A percentile compares a stretch with the other conserved stretches of the same genome.
Conservation (phyloP, 2,888 invertebrate species). For the Rhagonycha fulva region DNA sequence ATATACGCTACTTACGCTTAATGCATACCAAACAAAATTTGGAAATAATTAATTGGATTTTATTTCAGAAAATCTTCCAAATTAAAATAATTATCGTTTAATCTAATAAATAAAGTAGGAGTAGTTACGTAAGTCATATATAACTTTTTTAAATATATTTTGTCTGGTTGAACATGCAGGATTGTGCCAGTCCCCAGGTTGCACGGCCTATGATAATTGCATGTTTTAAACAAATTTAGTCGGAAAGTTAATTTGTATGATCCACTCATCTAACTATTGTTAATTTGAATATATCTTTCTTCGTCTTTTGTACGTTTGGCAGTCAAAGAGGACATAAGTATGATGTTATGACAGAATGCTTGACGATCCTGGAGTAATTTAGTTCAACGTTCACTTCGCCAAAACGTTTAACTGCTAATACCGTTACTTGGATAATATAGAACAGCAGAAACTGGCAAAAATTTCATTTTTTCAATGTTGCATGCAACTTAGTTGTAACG, state of each 20-base stretch:
- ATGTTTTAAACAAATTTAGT: conserved; percentile 56
- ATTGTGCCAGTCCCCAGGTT: conserved; percentile 51
- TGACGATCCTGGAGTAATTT: conserved; percentile 36
- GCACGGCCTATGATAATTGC: conserved; percentile 55
- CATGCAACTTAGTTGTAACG: conserved; percentile 32
- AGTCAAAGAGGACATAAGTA: conserved; percentile 4
- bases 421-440: conserved; percentile 38
- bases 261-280: conserved; percentile 40
- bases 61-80: conserved; percentile 8
- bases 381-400: conserved; percentile 38
- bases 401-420: conserved; percentile 38
- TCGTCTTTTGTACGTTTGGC: conserved; percentile 11
- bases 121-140: conserved; percentile 46
- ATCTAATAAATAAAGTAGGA: conserved; percentile 43
- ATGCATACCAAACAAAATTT: background rate
- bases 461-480: conserved; percentile 26
- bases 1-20: background rate
- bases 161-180: conserved; percentile 34
- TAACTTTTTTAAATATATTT: conserved; percentile 46
- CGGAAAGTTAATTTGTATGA: conserved; percentile 55
- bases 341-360: conserved; percentile 15
- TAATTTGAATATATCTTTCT: conserved; percentile 32
- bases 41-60: background rate
- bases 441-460: conserved; percentile 32
- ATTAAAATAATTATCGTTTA: conserved; percentile 28